Conservation (phyloP, 2,888 invertebrate species). For the Rambutsinella grinnellia region DNA sequence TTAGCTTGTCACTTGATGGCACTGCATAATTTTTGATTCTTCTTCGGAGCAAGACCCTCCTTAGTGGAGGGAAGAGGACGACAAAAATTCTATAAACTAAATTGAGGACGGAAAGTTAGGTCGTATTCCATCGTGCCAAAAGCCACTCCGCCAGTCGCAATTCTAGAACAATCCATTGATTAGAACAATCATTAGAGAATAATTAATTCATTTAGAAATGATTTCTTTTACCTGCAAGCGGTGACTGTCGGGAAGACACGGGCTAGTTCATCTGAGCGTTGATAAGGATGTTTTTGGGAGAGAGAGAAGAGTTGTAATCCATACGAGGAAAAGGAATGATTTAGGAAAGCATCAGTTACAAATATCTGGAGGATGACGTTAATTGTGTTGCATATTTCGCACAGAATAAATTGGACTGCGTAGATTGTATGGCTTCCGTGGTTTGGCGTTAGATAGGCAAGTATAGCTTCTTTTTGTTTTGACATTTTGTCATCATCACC, state of each 20-base stretch:
- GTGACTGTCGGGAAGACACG: conserved; percentile 57
- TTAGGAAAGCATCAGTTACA: conserved; percentile 50
- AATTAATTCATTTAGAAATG: too few relatives aligned
- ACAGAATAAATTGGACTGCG: conserved; percentile 44
- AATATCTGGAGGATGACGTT: conserved; percentile 55
- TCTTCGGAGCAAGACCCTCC: conserved; percentile 35
- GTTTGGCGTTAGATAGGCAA: conserved; percentile 53
- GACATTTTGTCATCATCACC: conserved; percentile 34
- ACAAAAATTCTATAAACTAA: conserved; percentile 40
- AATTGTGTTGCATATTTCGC: conserved; percentile 47
- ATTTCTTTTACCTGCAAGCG: too few relatives aligned
- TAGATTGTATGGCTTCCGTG: conserved; percentile 46
- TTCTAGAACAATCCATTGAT: too few relatives aligned
- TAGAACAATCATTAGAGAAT: too few relatives aligned
- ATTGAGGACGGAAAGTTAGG: conserved; percentile 41
- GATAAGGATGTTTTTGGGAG: conserved; percentile 52
- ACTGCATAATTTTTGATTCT: conserved; percentile 15
- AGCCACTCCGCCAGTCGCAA: conserved; percentile 52
- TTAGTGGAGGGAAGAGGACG: conserved; percentile 45
- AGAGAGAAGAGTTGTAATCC: conserved; percentile 46
- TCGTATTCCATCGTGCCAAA: conserved; percentile 57
- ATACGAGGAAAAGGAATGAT: conserved; percentile 47
- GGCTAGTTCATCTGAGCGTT: conserved; percentile 48
- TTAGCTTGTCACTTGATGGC: conserved; percentile 10
- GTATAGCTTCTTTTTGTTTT: conserved; percentile 55